Evolutionary conservation across 2,888 invertebrate species (phyloP).

Genomic region (Tipula unca): DNA sequence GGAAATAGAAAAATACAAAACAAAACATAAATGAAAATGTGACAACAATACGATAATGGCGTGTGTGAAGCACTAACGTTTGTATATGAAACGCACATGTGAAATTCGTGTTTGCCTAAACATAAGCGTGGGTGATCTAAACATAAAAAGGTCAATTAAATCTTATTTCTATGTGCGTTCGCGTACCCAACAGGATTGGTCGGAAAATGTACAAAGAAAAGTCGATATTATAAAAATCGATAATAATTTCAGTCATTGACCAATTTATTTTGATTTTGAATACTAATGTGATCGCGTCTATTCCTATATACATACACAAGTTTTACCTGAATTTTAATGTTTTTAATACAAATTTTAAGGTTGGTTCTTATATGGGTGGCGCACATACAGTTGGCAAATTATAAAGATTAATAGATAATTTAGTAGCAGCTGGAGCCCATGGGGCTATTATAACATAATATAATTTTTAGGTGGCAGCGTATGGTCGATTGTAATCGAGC

Average conservation of each 20-base stretch:
- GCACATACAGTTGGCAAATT: no score
- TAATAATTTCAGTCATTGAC: background rate
- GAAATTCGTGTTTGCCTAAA: no score
- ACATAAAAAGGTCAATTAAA: no score
- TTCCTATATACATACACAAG: background rate
- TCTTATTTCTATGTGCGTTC: background rate
- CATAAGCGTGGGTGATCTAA: background rate
- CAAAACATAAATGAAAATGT: background rate
- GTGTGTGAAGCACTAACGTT: background rate
- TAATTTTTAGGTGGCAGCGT: no score
- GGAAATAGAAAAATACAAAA: background rate
- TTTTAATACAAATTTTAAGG: background rate
- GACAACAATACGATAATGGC: background rate
- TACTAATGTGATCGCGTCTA: background rate
- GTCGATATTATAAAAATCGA: background rate
- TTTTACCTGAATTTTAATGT: background rate
- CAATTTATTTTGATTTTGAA: background rate
- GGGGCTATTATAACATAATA: no score
- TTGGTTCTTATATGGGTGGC: background rate
- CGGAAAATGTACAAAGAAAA: background rate
- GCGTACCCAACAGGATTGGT: background rate
- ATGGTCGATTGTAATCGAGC: no score
- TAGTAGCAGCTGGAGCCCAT: no score
- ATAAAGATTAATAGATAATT: no score
- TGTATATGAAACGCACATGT: background rate